A percentile compares a stretch with the other conserved stretches of the same genome.
Conservation (phyloP, 37 sponge, comb jelly and placozoan genomes). For the Theonella swinhoei region DNA sequence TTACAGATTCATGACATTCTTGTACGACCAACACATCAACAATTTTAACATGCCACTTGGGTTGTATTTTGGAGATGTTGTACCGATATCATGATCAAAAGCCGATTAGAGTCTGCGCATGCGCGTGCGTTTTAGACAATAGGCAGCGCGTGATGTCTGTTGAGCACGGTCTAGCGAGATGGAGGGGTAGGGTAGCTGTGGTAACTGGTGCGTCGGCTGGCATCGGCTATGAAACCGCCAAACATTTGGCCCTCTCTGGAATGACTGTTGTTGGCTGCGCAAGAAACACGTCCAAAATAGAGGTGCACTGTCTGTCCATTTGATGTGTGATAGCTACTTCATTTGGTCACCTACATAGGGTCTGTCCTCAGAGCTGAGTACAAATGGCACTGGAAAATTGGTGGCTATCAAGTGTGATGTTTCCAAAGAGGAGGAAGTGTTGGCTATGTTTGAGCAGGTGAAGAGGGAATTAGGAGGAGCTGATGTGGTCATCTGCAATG, state of each 20-base stretch:
- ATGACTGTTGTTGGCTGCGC: background rate
- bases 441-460: conserved; percentile 44
- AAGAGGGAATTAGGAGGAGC: conserved; percentile 65
- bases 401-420: conserved; percentile 84
- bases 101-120: too few relatives aligned
- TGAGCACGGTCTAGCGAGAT: background rate
- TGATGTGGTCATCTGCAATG: conserved; percentile 84
- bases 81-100: too few relatives aligned
- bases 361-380: conserved; percentile 36
- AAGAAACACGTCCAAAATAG: background rate
- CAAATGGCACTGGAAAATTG: conserved; percentile 41
- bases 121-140: too few relatives aligned
- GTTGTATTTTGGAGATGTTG: too few relatives aligned
- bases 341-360: too few relatives aligned
- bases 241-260: background rate
- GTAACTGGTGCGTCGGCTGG: background rate
- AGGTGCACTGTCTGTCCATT: too few relatives aligned
- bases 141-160: too few relatives aligned
- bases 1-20: conserved; percentile 33
- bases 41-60: too few relatives aligned
- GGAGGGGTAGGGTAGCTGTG: background rate
- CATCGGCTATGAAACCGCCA: background rate
- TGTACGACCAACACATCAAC: conserved; percentile 5
- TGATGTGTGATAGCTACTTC: too few relatives aligned
- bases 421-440: conserved; percentile 71